Evolutionary conservation across 92 coral and sea anemone species (phyloP), one percentile per base, ranked within the genome.

Genomic region (Phenganax stokvisi): DNA sequence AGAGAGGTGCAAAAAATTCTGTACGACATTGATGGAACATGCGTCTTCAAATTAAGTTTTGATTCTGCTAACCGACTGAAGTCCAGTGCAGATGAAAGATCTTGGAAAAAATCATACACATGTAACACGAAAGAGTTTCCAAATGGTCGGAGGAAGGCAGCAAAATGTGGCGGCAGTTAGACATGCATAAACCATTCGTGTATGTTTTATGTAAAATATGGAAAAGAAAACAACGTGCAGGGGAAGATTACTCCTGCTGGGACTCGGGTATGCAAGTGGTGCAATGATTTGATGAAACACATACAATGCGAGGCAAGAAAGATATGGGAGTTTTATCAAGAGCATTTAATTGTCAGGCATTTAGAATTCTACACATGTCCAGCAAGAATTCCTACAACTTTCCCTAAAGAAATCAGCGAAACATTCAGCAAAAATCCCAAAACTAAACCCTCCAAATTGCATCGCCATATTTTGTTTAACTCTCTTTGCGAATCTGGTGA

Each of bases 271-370:
- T 61, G 67, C 67, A 61, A 61, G 67, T 61, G 67, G 6, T 61
- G 67, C 28, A 61, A 61, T 61, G 27, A 61, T 12, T 61, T 61
- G 13, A 61, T 61, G 67, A 7, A 61, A 61, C 67, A 61, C 67
- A 61, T 61, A 61, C 67, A 7, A 61, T 71, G 53, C 27, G 54
- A 15, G 54, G 54, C 76, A 44, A 54, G 54, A 71, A 71, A 71
- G 37, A 54, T 71, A 71, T 71, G 76, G 76, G 54, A 71, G 25
- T 71, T 71, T 54, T 20, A 47, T 17, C 55, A 71, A 44, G 76
- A 71, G 57, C 76, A 71, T 31, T 56, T 71, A 13, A 71, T 71
- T 54, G 57, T 71, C 54, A 72, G 37, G 37, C 77, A 72, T 72
- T 17, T 15, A 72, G 77, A 57, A 47, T 25, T 16, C 57, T 57